A percentile compares a stretch with the other conserved stretches of the same genome.
These are phyloP conservation scores for Trypoxylon attenuatum DNA, from an alignment of 2,888 invertebrate genomes.

Conservation along the genomic window DNA sequence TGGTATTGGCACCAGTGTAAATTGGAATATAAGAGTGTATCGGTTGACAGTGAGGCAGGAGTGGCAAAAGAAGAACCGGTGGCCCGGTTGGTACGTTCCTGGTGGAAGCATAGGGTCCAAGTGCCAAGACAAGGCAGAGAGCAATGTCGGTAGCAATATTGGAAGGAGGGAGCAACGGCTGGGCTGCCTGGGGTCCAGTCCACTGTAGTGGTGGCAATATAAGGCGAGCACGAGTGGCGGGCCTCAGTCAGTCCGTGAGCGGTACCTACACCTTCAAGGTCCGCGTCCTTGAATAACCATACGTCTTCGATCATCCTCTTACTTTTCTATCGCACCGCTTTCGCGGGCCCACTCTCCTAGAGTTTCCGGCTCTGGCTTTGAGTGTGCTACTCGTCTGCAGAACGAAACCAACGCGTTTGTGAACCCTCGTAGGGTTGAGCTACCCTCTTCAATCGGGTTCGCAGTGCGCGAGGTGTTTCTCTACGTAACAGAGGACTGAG, in stretches of 20 bases:
- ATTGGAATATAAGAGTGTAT: too few species aligned
- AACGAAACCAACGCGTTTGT: too few species aligned
- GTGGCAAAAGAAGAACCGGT: not conserved
- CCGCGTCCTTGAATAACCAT: constrained; percentile 56
- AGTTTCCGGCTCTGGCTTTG: too few species aligned
- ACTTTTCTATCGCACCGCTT: constrained; percentile 1
- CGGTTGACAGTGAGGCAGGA: not conserved
- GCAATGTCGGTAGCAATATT: constrained; percentile 26
- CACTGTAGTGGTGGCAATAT: constrained; percentile 72
- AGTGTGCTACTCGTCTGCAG: too few species aligned
- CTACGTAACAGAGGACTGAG: too few species aligned
- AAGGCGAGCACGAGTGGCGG: constrained; percentile 66
- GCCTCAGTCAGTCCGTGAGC: constrained; percentile 72
- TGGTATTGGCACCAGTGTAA: too few species aligned
- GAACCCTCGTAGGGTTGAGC: too few species aligned
- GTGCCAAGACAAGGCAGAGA: constrained; percentile 23
- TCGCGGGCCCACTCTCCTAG: constrained; percentile 20
- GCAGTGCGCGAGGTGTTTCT: too few species aligned
- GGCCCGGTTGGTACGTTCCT: constrained; percentile 28
- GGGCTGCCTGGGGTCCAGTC: constrained; percentile 1
- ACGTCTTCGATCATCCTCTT: constrained; percentile 17
- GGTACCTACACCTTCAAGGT: constrained; percentile 69
- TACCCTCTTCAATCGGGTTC: too few species aligned
- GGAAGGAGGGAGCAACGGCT: constrained; percentile 54
- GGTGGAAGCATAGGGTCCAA: constrained; percentile 15